phyloP scores from a whole-genome alignment of 2,888 invertebrate genomes.

The Cosmia trapezina region DNA sequence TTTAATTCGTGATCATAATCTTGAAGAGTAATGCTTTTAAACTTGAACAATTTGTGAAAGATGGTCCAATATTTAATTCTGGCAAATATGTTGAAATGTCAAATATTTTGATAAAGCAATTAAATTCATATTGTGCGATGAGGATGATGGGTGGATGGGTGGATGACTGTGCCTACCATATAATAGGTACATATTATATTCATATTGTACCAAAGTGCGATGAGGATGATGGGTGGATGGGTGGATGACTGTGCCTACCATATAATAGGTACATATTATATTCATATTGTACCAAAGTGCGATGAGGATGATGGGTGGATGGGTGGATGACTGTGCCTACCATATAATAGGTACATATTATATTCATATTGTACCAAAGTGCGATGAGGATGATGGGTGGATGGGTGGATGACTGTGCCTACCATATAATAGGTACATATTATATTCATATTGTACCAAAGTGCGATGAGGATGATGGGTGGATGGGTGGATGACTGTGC shows the following conservation, averaged over 20 bases:
- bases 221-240: too few relatives aligned
- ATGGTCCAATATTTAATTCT: constrained; percentile 25
- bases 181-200: neutral
- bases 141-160: too few relatives aligned
- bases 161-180: neutral
- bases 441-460: constrained; percentile 12
- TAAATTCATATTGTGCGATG: constrained; percentile 5
- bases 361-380: constrained; percentile 16
- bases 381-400: too few relatives aligned
- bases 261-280: neutral
- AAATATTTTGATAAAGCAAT: constrained; percentile 19
- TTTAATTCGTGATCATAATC: constrained; percentile 43
- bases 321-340: too few relatives aligned
- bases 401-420: too few relatives aligned
- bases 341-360: neutral
- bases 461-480: too few relatives aligned
- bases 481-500: too few relatives aligned
- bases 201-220: neutral
- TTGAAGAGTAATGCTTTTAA: constrained; percentile 38
- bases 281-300: constrained; percentile 12
- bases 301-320: too few relatives aligned
- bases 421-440: neutral
- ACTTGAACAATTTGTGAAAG: constrained; percentile 26
- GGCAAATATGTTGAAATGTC: neutral
- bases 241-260: neutral